Conservation (phyloP, 2,113 vertebrate species). For the Pseudonaja textilis region DNA sequence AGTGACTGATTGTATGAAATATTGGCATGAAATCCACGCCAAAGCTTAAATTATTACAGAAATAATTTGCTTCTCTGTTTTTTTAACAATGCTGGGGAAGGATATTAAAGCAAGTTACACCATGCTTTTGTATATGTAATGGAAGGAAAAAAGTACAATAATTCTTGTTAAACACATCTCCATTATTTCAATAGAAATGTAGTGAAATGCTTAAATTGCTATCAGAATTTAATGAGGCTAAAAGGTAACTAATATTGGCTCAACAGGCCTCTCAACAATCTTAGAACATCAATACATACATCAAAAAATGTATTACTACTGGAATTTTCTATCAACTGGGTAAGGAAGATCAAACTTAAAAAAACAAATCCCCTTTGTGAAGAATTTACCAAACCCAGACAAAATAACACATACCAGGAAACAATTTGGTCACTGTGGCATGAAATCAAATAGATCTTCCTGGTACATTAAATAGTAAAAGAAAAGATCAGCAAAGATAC, state of each 20-base stretch:
- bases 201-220: not conserved
- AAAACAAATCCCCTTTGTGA: not conserved
- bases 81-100: constrained; percentile 18
- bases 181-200: not conserved
- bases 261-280: not conserved
- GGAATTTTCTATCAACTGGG: not conserved
- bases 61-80: constrained; percentile 13
- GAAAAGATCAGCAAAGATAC: constrained; percentile 31
- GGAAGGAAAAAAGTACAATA: not conserved
- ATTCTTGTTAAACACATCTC: not conserved
- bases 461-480: constrained; percentile 13
- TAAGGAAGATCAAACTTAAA: not conserved
- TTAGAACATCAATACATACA: not conserved
- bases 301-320: not conserved
- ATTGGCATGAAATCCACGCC: not conserved
- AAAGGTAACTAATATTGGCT: not conserved
- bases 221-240: not conserved
- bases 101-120: not conserved
- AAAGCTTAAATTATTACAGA: not conserved
- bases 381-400: not conserved
- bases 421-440: not conserved
- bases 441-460: constrained; percentile 25
- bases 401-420: constrained; percentile 2
- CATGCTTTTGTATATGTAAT: not conserved
- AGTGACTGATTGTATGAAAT: not conserved